phyloP scores from a whole-genome alignment of 2,888 invertebrate genomes.

The Thecocarcelia acutangulata region DNA sequence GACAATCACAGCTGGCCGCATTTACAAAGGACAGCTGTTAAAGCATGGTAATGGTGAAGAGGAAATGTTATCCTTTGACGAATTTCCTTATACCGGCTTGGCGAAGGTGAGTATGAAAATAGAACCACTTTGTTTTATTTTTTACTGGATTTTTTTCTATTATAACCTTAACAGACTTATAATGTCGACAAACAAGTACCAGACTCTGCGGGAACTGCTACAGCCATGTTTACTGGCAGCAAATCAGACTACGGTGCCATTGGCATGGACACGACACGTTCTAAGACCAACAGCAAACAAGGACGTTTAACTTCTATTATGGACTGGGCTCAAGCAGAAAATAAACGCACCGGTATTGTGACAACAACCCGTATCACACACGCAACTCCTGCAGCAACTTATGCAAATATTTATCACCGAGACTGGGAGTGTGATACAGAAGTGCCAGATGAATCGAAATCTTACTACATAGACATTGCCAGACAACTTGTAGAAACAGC shows the following conservation, averaged over 20 bases:
- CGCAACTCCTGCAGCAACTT: slow-evolving; percentile 85
- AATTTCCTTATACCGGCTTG: slow-evolving; percentile 84
- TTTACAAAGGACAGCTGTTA: slow-evolving; percentile 83
- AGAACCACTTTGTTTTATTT: neutral
- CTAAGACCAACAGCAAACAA: slow-evolving; percentile 77
- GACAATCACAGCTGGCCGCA: slow-evolving; percentile 85
- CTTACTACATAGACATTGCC: slow-evolving; percentile 83
- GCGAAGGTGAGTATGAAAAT: slow-evolving; percentile 82
- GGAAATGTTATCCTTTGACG: slow-evolving; percentile 84
- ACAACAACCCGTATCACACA: slow-evolving; percentile 86
- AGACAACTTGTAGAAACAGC: slow-evolving; percentile 84
- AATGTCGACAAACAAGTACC: slow-evolving; percentile 87
- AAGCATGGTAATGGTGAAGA: slow-evolving; percentile 83
- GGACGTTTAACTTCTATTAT: slow-evolving; percentile 82
- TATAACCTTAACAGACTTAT: slow-evolving; percentile 83
- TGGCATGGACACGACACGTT: slow-evolving; percentile 81
- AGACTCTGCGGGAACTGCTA: slow-evolving; percentile 87
- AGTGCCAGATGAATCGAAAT: slow-evolving; percentile 79
- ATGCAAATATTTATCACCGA: slow-evolving; percentile 83
- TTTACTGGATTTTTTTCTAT: neutral
- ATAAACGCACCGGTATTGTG: slow-evolving; percentile 85
- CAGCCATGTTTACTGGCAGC: slow-evolving; percentile 85
- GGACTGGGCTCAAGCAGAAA: slow-evolving; percentile 84
- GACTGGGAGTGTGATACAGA: slow-evolving; percentile 85
- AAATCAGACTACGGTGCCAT: slow-evolving; percentile 84